phyloP scores from a whole-genome alignment of 2,888 invertebrate genomes.

The Endomychus coccineus region DNA sequence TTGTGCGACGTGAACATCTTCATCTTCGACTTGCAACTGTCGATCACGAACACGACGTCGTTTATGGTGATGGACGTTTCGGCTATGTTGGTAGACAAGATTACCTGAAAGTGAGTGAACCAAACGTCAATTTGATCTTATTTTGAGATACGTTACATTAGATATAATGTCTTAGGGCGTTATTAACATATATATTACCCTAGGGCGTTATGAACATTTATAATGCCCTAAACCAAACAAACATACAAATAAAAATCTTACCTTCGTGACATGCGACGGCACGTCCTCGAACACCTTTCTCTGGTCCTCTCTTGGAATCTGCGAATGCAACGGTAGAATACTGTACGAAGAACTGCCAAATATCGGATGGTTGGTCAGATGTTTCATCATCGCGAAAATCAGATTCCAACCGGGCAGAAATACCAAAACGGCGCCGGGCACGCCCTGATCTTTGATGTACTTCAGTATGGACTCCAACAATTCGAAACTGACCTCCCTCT shows the following conservation, averaged over 20 bases:
- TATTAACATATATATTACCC: too few species aligned
- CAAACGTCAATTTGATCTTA: too few species aligned
- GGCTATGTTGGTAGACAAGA: conserved; percentile 95
- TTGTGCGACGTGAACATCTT: conserved; percentile 97
- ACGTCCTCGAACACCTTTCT: conserved; percentile 85
- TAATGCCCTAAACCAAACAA: too few species aligned
- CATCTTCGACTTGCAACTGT: conserved; percentile 95
- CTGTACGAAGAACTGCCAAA: conserved; percentile 56
- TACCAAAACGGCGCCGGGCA: conserved; percentile 74
- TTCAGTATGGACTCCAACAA: conserved; percentile 73
- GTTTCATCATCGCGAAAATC: conserved; percentile 86
- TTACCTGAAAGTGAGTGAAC: too few species aligned
- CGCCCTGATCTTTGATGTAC: conserved; percentile 49
- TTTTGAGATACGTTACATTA: too few species aligned
- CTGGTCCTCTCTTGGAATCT: conserved; percentile 93
- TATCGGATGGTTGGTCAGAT: conserved; percentile 57
- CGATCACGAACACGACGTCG: conserved; percentile 96
- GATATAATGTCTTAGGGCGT: too few species aligned
- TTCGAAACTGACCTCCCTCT: conserved; percentile 90
- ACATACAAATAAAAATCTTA: too few species aligned
- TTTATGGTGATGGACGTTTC: conserved; percentile 98
- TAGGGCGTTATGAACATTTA: too few species aligned
- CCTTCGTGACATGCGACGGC: conserved; percentile 77
- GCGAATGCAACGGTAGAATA: conserved; percentile 93
- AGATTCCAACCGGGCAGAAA: conserved; percentile 97